Percentiles rank a stretch among this genome's conserved stretches.
These are phyloP conservation scores for Iguana delicatissima DNA, from an alignment of 2,797 vertebrate species.

Conservation along the genomic window DNA sequence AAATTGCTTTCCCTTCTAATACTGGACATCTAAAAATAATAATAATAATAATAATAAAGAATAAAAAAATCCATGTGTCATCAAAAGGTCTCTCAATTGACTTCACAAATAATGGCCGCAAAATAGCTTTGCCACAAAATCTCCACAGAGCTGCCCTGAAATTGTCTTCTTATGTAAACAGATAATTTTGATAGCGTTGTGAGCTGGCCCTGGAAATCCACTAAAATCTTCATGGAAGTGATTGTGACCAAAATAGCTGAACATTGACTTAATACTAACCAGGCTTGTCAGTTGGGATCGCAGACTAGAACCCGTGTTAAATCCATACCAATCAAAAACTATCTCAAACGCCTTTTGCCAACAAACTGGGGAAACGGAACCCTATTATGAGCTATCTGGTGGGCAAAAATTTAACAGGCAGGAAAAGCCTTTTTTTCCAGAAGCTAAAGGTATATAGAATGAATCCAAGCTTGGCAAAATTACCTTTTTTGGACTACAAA, in stretches of 20 bases:
- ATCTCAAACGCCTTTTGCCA: background rate
- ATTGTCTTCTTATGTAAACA: constrained; percentile 30
- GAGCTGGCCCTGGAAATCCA: constrained; percentile 22
- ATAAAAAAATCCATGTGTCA: constrained; percentile 14
- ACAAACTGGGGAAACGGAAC: background rate
- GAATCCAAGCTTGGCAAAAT: background rate
- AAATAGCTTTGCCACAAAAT: constrained; percentile 47
- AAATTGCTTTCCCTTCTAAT: constrained; percentile 53
- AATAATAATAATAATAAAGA: background rate
- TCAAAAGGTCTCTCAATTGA: constrained; percentile 49
- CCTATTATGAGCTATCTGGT: background rate
- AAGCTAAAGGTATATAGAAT: background rate
- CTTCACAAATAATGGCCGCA: constrained; percentile 53
- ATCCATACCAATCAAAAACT: background rate
- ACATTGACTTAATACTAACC: background rate
- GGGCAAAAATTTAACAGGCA: background rate
- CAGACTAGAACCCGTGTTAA: background rate
- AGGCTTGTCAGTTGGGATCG: no score
- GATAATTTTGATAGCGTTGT: background rate
- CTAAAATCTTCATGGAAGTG: constrained; percentile 34
- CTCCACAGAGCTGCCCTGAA: constrained; percentile 19
- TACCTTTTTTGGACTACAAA: background rate
- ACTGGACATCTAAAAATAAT: constrained; percentile 22
- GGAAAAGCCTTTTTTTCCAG: background rate
- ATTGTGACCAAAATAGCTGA: constrained; percentile 19